Evolutionary conservation across 2,888 invertebrate genomes (phyloP).

Genomic region (Eristalis intricaria): DNA sequence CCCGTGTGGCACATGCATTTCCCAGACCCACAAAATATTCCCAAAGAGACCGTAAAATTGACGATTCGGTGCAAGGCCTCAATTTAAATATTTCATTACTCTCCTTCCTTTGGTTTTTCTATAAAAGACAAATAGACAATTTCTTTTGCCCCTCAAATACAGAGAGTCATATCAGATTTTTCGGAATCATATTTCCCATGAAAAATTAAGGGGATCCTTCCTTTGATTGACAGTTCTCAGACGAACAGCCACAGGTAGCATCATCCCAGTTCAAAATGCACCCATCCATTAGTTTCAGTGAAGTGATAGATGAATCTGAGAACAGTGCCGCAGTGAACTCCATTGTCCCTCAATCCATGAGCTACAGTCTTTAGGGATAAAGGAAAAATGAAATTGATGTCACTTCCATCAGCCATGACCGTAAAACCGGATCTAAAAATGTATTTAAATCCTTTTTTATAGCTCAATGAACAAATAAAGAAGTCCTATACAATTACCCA

Average conservation of each 20-base stretch:
- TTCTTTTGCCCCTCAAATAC: not conserved
- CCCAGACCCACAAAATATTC: not conserved
- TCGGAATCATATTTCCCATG: not conserved
- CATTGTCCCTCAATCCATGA: not conserved
- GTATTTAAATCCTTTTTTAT: constrained; percentile 56
- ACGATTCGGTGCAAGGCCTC: not conserved
- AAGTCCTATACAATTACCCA: constrained; percentile 51
- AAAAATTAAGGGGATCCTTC: not conserved
- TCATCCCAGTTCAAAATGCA: not conserved
- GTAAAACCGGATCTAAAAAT: constrained; percentile 53
- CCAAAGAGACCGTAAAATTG: not conserved
- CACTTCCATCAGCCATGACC: constrained; percentile 46
- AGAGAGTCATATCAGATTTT: not conserved
- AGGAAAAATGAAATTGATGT: constrained; percentile 34
- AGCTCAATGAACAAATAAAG: constrained; percentile 50
- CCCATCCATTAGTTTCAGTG: not conserved
- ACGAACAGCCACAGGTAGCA: not conserved
- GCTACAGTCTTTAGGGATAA: not conserved
- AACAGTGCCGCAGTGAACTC: not conserved
- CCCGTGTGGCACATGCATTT: not conserved
- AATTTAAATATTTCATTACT: not conserved
- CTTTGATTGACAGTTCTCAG: not conserved
- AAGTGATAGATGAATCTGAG: not conserved
- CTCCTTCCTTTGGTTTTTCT: not conserved
- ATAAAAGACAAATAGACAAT: not conserved